Percentiles rank a stretch among this genome's conserved stretches.
These are phyloP conservation scores for Epizoanthus ramosus DNA, from an alignment of 92 coral and sea anemone species.

Conservation along the genomic window DNA sequence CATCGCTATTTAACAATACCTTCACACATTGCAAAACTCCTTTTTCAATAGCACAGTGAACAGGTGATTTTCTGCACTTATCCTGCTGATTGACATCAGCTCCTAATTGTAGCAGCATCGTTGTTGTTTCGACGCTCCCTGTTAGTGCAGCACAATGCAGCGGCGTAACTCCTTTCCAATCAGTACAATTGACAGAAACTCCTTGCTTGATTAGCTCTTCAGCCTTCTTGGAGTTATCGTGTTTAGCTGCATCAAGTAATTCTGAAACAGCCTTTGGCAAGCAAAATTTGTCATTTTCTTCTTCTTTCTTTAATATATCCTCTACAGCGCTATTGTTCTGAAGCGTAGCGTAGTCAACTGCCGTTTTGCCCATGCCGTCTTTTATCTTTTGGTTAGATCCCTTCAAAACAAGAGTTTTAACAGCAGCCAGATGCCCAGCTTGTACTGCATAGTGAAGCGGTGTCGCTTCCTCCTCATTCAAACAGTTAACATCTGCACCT, in stretches of 20 bases:
- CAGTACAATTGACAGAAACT: not conserved
- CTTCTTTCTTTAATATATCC: not conserved
- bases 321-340: not conserved
- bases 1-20: too few relatives aligned
- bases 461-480: conserved; percentile 19
- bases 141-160: conserved; percentile 16
- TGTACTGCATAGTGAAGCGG: conserved; percentile 30
- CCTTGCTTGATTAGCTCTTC: not conserved
- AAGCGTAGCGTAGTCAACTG: conserved; percentile 11
- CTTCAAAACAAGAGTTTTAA: not conserved
- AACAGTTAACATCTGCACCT: conserved; percentile 34
- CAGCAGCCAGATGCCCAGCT: not conserved
- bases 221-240: not conserved
- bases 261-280: not conserved
- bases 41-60: conserved; percentile 12
- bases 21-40: too few relatives aligned
- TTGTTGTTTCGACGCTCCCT: conserved; percentile 4
- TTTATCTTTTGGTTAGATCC: conserved; percentile 18
- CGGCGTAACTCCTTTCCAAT: conserved; percentile 23
- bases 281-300: not conserved
- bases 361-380: conserved; percentile 10
- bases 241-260: conserved; percentile 6
- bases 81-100: conserved; percentile 2
- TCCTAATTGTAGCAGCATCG: not conserved
- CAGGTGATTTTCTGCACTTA: conserved; percentile 16